phyloP scores from a whole-genome alignment of 1,140 invertebrate genomes.

The Aphaenogaster floridana region DNA sequence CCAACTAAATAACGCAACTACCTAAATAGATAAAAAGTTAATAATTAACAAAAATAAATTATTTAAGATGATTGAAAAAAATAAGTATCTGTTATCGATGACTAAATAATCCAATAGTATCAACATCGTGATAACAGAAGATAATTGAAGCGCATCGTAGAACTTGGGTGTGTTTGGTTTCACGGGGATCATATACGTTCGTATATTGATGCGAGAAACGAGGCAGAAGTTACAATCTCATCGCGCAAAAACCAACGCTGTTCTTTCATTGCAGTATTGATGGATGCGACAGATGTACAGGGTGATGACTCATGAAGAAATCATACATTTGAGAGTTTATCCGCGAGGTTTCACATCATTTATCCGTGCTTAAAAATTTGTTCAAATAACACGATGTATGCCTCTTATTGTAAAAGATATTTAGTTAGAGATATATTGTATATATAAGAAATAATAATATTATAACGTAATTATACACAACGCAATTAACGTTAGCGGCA shows the following conservation, averaged over 20 bases:
- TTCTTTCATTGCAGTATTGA: not conserved
- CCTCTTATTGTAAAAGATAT: not conserved
- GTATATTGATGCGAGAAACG: not conserved
- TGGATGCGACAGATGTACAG: not conserved
- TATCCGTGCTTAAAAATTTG: not conserved
- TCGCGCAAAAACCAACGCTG: not conserved
- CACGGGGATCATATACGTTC: not conserved
- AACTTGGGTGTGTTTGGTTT: not conserved
- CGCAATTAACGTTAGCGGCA: not conserved
- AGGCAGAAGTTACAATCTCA: not conserved
- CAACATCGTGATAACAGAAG: not conserved
- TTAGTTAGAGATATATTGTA: not conserved
- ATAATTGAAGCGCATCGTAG: not conserved
- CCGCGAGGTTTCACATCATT: not conserved
- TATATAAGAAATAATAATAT: not conserved
- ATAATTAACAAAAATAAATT: not conserved
- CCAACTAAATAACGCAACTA: not conserved
- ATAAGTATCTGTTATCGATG: not conserved
- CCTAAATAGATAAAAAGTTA: not conserved
- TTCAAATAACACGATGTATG: not conserved
- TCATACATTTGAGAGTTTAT: not conserved
- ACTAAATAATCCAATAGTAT: constrained; percentile 6
- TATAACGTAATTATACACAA: not conserved
- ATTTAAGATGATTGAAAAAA: not conserved
- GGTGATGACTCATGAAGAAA: constrained; percentile 25